Evolutionary conservation across 2,888 invertebrate genomes (phyloP), one percentile per base, ranked within the genome.

Genomic region (Eurois occulta): DNA sequence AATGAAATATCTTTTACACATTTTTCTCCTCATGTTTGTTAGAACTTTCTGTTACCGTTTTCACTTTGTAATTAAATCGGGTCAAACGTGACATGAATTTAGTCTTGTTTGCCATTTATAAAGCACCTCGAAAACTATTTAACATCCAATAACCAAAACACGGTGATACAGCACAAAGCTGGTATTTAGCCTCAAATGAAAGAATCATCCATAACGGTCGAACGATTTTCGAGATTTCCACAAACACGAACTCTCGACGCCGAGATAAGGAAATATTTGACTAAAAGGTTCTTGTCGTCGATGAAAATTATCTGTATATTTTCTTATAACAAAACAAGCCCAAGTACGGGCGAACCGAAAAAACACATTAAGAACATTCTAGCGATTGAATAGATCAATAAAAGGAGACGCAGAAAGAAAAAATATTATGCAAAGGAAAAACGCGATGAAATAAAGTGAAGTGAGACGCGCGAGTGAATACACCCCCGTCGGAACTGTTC

Each of bases 311-410:
- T 89, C 83, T 89, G 83, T 81, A 87, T 87, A 87, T 88, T 89
- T 85, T 86, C 81, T 70, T 77, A 90, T 83, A 88, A 91, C 88
- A 87, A 87, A 89, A 87, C 85, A 89, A 79, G 72, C 80, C 87
- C 84, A 83, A 89, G 88, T 86, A 83, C 83, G 79, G 72, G 75
- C 72, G 81, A 80, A 84, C 81, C 76, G 75, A 81, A 91, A 92
- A 93, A 92, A 92, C 89, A 92, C 91, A 93, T 92, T 91, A 90
- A 90, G 88, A 88, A 87, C 91, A 91, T 92, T 92, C 91, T 91
- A 91, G 91, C 94, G 91, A 94, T 92, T 93, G 93, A 93, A 93
- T 92, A 92, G 92, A 94, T 94, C 94, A 94, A 94, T 94, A 93
- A 91, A 89, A 86, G 78, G 83, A 86, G 80, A 84, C 70, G 86